Evolutionary conservation across 2,113 vertebrate species (phyloP), one percentile per base, ranked within the genome.

Genomic region (Hystrix cristata): DNA sequence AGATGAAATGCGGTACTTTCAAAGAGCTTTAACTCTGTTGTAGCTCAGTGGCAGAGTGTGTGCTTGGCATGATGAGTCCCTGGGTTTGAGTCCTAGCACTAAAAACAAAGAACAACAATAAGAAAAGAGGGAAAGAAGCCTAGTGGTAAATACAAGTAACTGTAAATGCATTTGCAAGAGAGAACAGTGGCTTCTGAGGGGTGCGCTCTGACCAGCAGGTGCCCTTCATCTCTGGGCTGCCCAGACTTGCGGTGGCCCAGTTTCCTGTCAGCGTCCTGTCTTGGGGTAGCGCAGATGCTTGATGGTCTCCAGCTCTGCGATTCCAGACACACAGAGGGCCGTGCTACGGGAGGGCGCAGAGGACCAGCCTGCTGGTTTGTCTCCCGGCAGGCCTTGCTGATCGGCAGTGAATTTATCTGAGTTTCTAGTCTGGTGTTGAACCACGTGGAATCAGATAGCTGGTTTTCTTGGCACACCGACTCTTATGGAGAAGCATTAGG

Each of bases 1-100:
- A 57, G 46, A 46, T 82, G 57, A 85, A 83, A 16, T 81, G 94
- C 53, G 95, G 15, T 87, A 25, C 34, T 93, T 95, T 78, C 53
- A 89, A 16, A 88, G 31, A 95, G 79, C n/a, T 91, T 91, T 82
- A 89, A 88, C 53, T 87, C 72, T 94, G 71, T 29, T 59, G 29
- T n/a, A 48, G 27, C 46, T 81, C 31, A 69, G 87, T 59, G 23
- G n/a, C 43, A 72, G 31, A 92, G 27, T 25, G 12, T 29, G 27
- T 86, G 59, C 11, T 34, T 79, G 67, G 83, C n/a, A 55, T 79
- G 13, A 48, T 34, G 25, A 84, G n/a, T 60, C 21, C 6, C n/a
- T 72, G 51, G 34, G 18, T 76, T 74, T 76, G 67, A 74, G 53
- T 51, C 11, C 13, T 27, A 67, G n/a, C 12, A 78, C 59, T 21